Evolutionary conservation across 2,888 invertebrate species (phyloP), one percentile per base, ranked within the genome.

Genomic region (Aethes cnicana): DNA sequence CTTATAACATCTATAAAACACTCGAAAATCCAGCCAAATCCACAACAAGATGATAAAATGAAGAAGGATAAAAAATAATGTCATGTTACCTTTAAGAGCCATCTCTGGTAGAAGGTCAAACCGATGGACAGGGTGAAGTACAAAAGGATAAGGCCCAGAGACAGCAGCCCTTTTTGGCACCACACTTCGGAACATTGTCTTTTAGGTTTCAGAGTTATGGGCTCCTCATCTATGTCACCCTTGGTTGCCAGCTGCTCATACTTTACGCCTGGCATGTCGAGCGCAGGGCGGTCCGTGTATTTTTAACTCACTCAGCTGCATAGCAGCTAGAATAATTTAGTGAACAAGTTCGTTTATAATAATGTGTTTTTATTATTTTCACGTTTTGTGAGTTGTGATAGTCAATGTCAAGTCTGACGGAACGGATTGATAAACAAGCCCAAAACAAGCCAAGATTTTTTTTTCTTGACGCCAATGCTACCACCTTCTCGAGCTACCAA

Each of bases 101-200:
- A 95, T 91, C 97, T 94, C 80, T 99, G 98, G 83, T 98, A 99
- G 84, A 99, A 99, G 6, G 98, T 99, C 44, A 99, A 92, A 35
- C 97, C 95, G 67, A 99, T 97, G 8, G 98, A 99, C 47, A 98
- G 92, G 7, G 94, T 91, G 76, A 98, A 97, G 84, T 98, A 99
- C 36, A 96, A 85, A 2, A 95, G 77, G 57, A 98, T 95, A 35
- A 97, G 64, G 21, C 84, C 81, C 43, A 89, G 62, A 1, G 87
- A 87, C 16, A 87, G 59, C 1, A 84, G 68, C 55, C 81, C 75
- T 61, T 85, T 87, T 57, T 87, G 88, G 12, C 85, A 70, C 58
- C 77, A 86, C 14, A 77, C 68, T 54, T 87, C 85, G 28, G 78
- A 75, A 77, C 81, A 80, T 74, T 81, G 84, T 53, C 72, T 65